These are phyloP conservation scores for Anthopleura sola DNA, from an alignment of 64 coral and sea anemone genomes.

Conservation along the genomic window DNA sequence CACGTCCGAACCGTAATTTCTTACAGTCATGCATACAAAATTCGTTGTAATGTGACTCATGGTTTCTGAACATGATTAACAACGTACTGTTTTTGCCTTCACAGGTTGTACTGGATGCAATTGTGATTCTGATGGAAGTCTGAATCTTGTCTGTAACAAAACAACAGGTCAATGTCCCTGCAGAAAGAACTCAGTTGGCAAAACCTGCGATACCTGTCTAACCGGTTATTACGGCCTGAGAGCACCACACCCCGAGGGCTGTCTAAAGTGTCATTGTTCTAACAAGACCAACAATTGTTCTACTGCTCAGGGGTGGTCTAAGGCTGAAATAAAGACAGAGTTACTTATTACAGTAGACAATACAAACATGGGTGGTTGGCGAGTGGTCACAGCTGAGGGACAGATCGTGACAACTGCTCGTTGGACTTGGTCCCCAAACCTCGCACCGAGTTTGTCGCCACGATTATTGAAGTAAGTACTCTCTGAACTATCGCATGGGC, in stretches of 20 bases:
- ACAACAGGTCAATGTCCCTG: slow-evolving; percentile 76
- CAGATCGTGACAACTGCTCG: neutral
- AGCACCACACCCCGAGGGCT: slow-evolving; percentile 62
- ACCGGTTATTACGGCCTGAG: slow-evolving; percentile 76
- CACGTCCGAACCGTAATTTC: too few species aligned
- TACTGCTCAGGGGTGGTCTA: slow-evolving; percentile 44
- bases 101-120: slow-evolving; percentile 82
- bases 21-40: too few species aligned
- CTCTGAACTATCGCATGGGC: too few species aligned
- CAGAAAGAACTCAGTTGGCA: slow-evolving; percentile 38
- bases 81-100: neutral
- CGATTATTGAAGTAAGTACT: neutral
- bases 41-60: too few species aligned
- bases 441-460: neutral
- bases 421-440: neutral
- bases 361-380: slow-evolving; percentile 41
- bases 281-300: slow-evolving; percentile 60
- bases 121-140: slow-evolving; percentile 69
- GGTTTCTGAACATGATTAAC: too few species aligned
- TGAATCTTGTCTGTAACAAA: slow-evolving; percentile 61
- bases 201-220: slow-evolving; percentile 58
- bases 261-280: slow-evolving; percentile 88
- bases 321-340: slow-evolving; percentile 16
- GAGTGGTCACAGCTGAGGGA: slow-evolving; percentile 10
- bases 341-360: slow-evolving; percentile 2